Percentiles rank a stretch among this genome's conserved stretches.
These are phyloP conservation scores for Aphidius ervi DNA, from an alignment of 1,140 invertebrate species.

Conservation along the genomic window DNA sequence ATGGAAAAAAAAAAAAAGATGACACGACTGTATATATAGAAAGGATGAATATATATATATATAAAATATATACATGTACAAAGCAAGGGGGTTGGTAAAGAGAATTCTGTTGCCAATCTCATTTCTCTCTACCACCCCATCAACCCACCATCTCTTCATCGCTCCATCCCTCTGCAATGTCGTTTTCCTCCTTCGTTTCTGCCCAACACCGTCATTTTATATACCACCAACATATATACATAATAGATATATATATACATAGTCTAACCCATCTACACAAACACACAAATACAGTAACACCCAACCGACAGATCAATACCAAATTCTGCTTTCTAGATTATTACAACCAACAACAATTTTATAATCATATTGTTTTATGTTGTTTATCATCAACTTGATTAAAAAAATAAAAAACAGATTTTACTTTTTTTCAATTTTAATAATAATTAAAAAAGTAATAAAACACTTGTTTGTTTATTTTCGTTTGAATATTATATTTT, in stretches of 20 bases:
- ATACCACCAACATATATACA: constrained; percentile 27
- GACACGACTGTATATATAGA: constrained; percentile 12
- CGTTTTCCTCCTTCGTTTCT: neutral
- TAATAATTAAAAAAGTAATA: too few relatives aligned
- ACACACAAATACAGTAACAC: constrained; percentile 38
- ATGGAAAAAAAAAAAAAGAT: constrained; percentile 6
- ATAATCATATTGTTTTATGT: neutral
- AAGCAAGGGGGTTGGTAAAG: neutral
- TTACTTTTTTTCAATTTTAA: too few relatives aligned
- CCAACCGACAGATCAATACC: constrained; percentile 49
- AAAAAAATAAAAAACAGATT: too few relatives aligned
- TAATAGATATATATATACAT: constrained; percentile 26
- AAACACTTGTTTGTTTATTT: too few relatives aligned
- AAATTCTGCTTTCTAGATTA: constrained; percentile 44
- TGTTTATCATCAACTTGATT: too few relatives aligned
- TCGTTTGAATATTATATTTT: too few relatives aligned
- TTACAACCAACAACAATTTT: constrained; percentile 28
- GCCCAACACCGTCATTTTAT: constrained; percentile 6
- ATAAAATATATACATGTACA: neutral
- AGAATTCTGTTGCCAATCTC: constrained; percentile 34
- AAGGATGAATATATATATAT: neutral
- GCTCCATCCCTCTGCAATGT: constrained; percentile 11
- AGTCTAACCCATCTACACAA: constrained; percentile 31
- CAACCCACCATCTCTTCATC: constrained; percentile 11
- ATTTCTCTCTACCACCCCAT: constrained; percentile 20